Percentiles rank a stretch among this genome's conserved stretches.
Evolutionary conservation across 2,888 invertebrate species (phyloP).

Genomic region (Cotesia congregata): DNA sequence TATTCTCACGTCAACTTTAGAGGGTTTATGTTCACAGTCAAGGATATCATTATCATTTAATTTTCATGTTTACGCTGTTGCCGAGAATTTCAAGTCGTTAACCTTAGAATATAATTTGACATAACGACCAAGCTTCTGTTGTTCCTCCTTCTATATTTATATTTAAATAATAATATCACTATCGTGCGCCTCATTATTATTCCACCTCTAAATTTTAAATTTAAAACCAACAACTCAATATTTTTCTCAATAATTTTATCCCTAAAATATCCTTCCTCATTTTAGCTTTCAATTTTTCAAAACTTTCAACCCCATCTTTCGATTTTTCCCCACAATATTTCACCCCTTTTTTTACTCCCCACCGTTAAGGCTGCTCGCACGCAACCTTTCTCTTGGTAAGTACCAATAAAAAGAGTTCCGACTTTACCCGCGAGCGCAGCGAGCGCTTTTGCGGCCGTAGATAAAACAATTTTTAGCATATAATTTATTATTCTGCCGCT

Average conservation of each 20-base stretch:
- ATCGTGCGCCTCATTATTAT: slow-evolving; percentile 37
- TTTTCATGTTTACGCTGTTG: slow-evolving; percentile 53
- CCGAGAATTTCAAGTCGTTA: slow-evolving; percentile 56
- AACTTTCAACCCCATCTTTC: no score
- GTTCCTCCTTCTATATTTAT: slow-evolving; percentile 35
- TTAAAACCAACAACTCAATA: slow-evolving; percentile 17
- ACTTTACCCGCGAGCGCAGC: not conserved
- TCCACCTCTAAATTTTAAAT: slow-evolving; percentile 1
- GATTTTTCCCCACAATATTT: no score
- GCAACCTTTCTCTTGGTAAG: no score
- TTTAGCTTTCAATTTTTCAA: no score
- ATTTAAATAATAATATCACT: slow-evolving; percentile 46
- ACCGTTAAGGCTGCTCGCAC: no score
- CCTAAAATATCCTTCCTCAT: no score
- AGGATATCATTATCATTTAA: slow-evolving; percentile 66
- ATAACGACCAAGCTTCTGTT: slow-evolving; percentile 50
- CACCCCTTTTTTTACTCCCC: no score
- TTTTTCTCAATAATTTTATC: not conserved
- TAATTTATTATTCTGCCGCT: slow-evolving; percentile 25
- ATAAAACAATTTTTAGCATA: not conserved
- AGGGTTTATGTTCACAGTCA: slow-evolving; percentile 39
- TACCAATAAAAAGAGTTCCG: no score
- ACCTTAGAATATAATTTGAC: slow-evolving; percentile 47
- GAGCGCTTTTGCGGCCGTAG: slow-evolving; percentile 25
- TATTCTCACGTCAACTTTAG: slow-evolving; percentile 32